phyloP scores from a whole-genome alignment of 2,113 vertebrate genomes.

The Panurus biarmicus region DNA sequence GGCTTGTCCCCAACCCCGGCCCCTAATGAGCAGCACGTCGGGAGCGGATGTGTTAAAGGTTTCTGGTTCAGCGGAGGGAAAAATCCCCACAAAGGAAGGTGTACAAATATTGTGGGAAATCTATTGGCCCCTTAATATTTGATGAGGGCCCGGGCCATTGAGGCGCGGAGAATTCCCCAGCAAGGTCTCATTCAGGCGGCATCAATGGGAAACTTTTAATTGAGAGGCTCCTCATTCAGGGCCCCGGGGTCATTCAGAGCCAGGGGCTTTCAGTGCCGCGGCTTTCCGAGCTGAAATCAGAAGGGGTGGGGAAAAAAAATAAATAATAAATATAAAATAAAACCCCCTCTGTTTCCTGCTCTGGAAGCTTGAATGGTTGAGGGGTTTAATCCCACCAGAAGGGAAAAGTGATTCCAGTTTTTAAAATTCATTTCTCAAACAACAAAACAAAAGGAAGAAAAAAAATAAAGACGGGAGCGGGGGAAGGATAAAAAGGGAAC shows the following conservation, averaged over 20 bases:
- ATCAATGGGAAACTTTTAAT: conserved; percentile 92
- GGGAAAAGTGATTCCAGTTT: conserved; percentile 30
- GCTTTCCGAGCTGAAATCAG: conserved; percentile 56
- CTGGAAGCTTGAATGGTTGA: conserved; percentile 19
- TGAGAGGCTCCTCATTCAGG: conserved; percentile 88
- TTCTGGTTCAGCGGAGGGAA: conserved; percentile 91
- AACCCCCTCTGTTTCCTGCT: conserved; percentile 55
- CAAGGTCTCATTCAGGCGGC: conserved; percentile 80
- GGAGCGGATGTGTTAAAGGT: conserved; percentile 90
- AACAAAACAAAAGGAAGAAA: no score
- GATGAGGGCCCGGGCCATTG: conserved; percentile 84
- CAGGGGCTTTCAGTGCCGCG: conserved; percentile 71
- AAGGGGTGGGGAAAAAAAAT: background rate
- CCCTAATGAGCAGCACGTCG: conserved; percentile 54
- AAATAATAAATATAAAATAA: background rate
- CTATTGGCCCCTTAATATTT: conserved; percentile 81
- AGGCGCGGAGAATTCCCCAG: conserved; percentile 83
- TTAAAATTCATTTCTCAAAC: no score
- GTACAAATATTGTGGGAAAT: conserved; percentile 96
- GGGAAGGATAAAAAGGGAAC: no score
- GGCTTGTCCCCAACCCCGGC: background rate
- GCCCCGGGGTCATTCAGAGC: conserved; percentile 76
- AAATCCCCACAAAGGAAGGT: conserved; percentile 88
- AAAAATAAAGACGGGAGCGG: rapidly evolving
- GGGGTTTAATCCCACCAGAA: conserved; percentile 40